Evolutionary conservation across 2,797 vertebrate genomes (phyloP).

Genomic region (Acestrorhynchus altus): DNA sequence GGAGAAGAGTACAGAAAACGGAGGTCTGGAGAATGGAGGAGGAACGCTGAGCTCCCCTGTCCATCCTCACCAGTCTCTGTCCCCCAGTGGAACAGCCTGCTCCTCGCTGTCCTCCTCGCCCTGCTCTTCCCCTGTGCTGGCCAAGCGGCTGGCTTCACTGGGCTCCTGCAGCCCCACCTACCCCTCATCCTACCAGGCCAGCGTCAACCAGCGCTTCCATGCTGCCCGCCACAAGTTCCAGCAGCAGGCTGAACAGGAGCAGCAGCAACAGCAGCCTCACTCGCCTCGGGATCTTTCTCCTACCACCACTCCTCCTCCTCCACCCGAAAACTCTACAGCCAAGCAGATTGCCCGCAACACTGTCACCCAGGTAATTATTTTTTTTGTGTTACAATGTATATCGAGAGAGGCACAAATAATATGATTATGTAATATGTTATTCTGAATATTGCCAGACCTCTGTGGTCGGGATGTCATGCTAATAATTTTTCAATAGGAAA

Average conservation of each 20-base stretch:
- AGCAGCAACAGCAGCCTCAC: constrained; percentile 83
- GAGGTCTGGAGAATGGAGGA: constrained; percentile 82
- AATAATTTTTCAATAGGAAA: too few relatives aligned
- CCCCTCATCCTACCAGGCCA: constrained; percentile 92
- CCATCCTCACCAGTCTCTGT: constrained; percentile 74
- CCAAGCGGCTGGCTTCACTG: constrained; percentile 84
- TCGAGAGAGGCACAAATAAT: background rate
- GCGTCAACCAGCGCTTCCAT: constrained; percentile 96
- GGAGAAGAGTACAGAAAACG: constrained; percentile 68
- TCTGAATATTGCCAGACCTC: too few relatives aligned
- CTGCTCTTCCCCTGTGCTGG: constrained; percentile 90
- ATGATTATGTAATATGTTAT: too few relatives aligned
- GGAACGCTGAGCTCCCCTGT: constrained; percentile 68
- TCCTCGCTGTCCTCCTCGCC: constrained; percentile 95
- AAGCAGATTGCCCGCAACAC: constrained; percentile 98
- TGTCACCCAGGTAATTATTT: constrained; percentile 82
- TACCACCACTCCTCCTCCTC: constrained; percentile 82
- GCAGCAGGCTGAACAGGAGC: constrained; percentile 91
- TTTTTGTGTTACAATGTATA: background rate
- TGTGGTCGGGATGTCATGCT: too few relatives aligned
- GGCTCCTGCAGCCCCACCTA: constrained; percentile 83
- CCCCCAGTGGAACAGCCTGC: constrained; percentile 90
- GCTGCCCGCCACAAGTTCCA: constrained; percentile 97
- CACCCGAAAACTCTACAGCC: constrained; percentile 85
- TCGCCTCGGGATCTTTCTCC: constrained; percentile 93